Base-by-base conservation (phyloP, 1,140 invertebrate species). In the Triops cancriformis region DNA sequence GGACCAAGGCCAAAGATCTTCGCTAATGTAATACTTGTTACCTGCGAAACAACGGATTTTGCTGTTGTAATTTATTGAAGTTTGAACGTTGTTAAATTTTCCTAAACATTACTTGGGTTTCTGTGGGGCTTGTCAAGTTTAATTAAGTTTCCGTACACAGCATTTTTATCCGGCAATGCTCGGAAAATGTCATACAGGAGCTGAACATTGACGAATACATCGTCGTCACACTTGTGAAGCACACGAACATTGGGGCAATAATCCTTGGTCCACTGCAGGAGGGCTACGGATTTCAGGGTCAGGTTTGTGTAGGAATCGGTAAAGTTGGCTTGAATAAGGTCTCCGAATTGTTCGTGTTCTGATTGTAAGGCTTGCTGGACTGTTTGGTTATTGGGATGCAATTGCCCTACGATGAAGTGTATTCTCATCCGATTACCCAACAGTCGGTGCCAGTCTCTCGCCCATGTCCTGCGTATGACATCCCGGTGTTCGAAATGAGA, bases 201-300 rank as follows among this genome's bases (percentile, higher is more conserved):
- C 14, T 79, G 73, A 14, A 80, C 75, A 74, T 83, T 82, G 12
- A 82, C 79, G 72, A 82, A 82, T 4, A 83, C 80, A 76, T 83
- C 83, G 76, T 83, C 82, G 79, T 85, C 85, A 26, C 82, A 81
- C 80, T 85, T 85, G 10, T 85, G 76, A 41, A 85, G 74, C 75
- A 81, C 81, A 75, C 80, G 79, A 9, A 81, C 80, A n/a, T 81
- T 77, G 6, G 81, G 77, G 77, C 85, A 85, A 73, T 80, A 78
- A 27, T 75, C 43, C 7, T 78, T 23, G 12, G 81, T 79, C 85
- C 85, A 85, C 14, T 81, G 78, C 10, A 85, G 64, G 41, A 84
- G 78, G 26, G 83, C 81, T 26, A 84, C 72, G n/a, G 81, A 84
- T 81, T 85, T 85, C 10, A 84, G 76, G 4, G 82, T 83, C 12